Evolutionary conservation across 2,797 vertebrate genomes (phyloP), one percentile per base, ranked within the genome.

Genomic region (Oryzias dopingdopingensis): DNA sequence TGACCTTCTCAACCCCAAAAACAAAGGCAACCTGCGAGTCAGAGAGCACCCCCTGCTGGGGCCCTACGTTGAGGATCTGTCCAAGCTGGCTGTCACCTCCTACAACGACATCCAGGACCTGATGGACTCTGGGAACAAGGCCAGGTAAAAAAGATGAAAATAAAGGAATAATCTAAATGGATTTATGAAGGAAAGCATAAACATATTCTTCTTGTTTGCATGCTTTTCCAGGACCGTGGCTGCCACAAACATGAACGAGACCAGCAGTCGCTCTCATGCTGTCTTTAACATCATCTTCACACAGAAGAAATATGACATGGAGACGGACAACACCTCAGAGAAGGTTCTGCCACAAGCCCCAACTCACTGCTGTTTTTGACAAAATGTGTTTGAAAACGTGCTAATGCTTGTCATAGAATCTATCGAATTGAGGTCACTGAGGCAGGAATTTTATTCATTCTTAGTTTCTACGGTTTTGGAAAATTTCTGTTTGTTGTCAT

Each of bases 211-310:
- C 8, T 22, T 55, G 32, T 7, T 10, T 1, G 6, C 5, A 23
- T 1, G 18, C 16, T 58, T 61, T 29, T 44, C 49, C 70, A 99
- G 97, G 86, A 99, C 97, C 0, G 97, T 99, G 84, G 97, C 97
- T 3, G 97, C 97, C 46, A 99, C 97, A 17, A 99, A 99, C 92
- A 99, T 99, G 97, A 99, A 99, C 0, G 97, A 99, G 90, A 97
- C 96, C 62, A 99, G 97, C 90, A 99, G 97, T 75, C 96, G 97
- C 62, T 99, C 97, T 16, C 97, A 99, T 0, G 97, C 97, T 0
- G 97, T 99, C 50, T 99, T 99, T 85, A 99, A 98, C 89, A 99
- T 99, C 82, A 99, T 99, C 83, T 99, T 99, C 90, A 99, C 97
- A 0, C 97, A 99, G 90, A 98, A 98, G 74, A 90, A 94, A 42